phyloP scores from a whole-genome alignment of 1,140 invertebrate genomes.

The Mamestra configurata region DNA sequence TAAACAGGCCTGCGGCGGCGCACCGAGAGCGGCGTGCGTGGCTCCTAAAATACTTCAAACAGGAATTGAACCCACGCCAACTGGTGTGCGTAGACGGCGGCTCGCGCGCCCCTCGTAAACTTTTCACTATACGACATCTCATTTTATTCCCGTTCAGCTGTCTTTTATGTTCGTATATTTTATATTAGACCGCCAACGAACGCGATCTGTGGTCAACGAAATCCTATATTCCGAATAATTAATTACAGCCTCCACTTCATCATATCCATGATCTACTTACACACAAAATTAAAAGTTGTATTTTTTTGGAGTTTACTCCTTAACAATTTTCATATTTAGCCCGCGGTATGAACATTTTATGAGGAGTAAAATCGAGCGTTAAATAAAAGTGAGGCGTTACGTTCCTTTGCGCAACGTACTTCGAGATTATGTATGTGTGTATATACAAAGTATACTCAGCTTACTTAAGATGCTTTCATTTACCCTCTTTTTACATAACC shows the following conservation, averaged over 20 bases:
- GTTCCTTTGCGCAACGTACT: no score
- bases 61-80: slow-evolving; percentile 86
- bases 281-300: no score
- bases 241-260: slow-evolving; percentile 3
- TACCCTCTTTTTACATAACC: no score
- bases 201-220: slow-evolving; percentile 53
- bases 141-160: slow-evolving; percentile 79
- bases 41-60: slow-evolving; percentile 84
- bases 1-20: slow-evolving; percentile 80
- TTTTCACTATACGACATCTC: slow-evolving; percentile 83
- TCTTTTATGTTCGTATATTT: slow-evolving; percentile 79
- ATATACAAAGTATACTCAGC: no score
- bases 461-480: no score
- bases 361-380: no score
- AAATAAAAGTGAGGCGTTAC: no score
- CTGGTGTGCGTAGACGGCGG: slow-evolving; percentile 84
- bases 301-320: no score
- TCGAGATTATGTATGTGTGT: no score
- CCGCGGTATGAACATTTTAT: no score
- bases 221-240: slow-evolving; percentile 64
- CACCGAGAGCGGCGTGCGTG: slow-evolving; percentile 72
- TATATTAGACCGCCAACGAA: slow-evolving; percentile 63
- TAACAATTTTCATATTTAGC: no score
- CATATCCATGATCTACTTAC: not conserved
- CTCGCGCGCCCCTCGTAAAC: slow-evolving; percentile 79